A percentile compares a stretch with the other conserved stretches of the same genome.
Evolutionary conservation across 1,140 invertebrate species (phyloP).

Genomic region (Notospermus geniculatus): DNA sequence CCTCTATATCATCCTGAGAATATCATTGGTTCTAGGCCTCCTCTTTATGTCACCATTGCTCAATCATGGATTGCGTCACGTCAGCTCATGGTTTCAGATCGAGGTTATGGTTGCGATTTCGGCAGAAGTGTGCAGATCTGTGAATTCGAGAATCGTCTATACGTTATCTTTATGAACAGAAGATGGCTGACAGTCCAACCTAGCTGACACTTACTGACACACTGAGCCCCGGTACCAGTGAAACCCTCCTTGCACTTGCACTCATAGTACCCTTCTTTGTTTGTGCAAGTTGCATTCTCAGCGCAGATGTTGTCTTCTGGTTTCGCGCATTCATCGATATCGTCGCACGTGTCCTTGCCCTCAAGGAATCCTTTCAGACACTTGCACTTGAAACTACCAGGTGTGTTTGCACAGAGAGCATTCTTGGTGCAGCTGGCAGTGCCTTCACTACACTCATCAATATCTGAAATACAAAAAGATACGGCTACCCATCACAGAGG

Average conservation of each 20-base stretch:
- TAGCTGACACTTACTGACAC: conserved; percentile 4
- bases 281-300: neutral
- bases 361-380: conserved; percentile 37
- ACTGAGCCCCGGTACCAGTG: neutral
- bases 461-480: neutral
- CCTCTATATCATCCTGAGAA: too few relatives aligned
- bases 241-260: conserved; percentile 1
- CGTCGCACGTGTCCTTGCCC: conserved; percentile 28
- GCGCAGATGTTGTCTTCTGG: too few relatives aligned
- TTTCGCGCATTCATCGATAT: conserved; percentile 11
- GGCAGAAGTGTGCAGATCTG: too few relatives aligned
- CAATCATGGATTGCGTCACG: too few relatives aligned
- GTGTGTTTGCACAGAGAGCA: conserved; percentile 33
- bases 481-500: too few relatives aligned
- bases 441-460: conserved; percentile 9
- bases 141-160: too few relatives aligned
- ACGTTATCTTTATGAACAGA: too few relatives aligned
- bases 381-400: conserved; percentile 25
- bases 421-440: conserved; percentile 1
- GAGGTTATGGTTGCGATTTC: too few relatives aligned
- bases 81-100: too few relatives aligned
- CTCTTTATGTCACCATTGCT: too few relatives aligned
- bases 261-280: neutral
- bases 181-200: too few relatives aligned
- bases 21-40: too few relatives aligned